These are phyloP conservation scores for Magallana ariakensis DNA, from an alignment of 1,140 invertebrate species.

Conservation along the genomic window DNA sequence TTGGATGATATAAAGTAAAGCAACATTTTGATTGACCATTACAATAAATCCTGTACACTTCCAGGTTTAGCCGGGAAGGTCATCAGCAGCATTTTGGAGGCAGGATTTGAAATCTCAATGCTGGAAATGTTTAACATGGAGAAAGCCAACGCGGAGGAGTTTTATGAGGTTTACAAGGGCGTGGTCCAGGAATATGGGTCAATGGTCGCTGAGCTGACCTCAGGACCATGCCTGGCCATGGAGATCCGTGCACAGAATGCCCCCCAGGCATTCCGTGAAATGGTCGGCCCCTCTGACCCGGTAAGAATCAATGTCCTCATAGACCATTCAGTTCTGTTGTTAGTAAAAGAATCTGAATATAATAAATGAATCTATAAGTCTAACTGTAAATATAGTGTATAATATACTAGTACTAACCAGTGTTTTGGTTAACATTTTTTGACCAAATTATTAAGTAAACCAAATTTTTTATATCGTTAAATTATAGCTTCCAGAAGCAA, in stretches of 20 bases:
- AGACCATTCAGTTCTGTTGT: not conserved
- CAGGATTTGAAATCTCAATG: conserved; percentile 88
- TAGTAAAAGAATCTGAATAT: too few relatives aligned
- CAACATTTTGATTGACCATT: too few relatives aligned
- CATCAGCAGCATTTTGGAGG: conserved; percentile 86
- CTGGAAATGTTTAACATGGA: conserved; percentile 87
- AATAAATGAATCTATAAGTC: too few relatives aligned
- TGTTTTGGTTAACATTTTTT: too few relatives aligned
- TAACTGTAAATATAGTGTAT: too few relatives aligned
- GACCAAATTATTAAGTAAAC: too few relatives aligned
- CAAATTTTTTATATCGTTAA: too few relatives aligned
- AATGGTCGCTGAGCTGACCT: conserved; percentile 90
- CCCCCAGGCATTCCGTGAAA: conserved; percentile 87
- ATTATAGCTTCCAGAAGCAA: too few relatives aligned
- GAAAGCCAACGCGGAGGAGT: conserved; percentile 90
- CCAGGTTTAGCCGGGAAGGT: conserved; percentile 84
- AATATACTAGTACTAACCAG: too few relatives aligned
- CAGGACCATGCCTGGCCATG: conserved; percentile 91
- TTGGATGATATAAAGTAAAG: too few relatives aligned
- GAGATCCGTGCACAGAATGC: conserved; percentile 88
- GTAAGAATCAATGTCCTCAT: conserved; percentile 81
- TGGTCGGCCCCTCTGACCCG: conserved; percentile 93
- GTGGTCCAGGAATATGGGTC: conserved; percentile 75
- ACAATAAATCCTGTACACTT: not conserved
- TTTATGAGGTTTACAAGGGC: conserved; percentile 93